These are phyloP conservation scores for Proteles cristata DNA, from an alignment of 2,113 vertebrate genomes.

Conservation along the genomic window DNA sequence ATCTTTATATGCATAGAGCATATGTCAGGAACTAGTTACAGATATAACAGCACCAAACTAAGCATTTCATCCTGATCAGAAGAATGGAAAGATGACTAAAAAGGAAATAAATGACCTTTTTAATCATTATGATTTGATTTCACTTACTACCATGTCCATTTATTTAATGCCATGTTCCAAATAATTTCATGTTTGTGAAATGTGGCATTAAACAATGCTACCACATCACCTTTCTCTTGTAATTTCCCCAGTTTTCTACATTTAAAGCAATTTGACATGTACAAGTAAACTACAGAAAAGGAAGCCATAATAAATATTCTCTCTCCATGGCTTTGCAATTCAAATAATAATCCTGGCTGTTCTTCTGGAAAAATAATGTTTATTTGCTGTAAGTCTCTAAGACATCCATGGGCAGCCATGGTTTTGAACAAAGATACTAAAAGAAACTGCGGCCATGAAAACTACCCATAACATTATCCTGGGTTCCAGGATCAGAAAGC, in stretches of 20 bases:
- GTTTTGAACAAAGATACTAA: neutral
- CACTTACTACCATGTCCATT: neutral
- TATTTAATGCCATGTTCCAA: neutral
- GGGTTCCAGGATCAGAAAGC: neutral
- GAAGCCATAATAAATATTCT: neutral
- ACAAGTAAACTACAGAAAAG: constrained; percentile 42
- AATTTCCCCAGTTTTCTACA: constrained; percentile 1
- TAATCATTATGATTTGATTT: neutral
- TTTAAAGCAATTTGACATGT: neutral
- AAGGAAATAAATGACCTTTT: neutral
- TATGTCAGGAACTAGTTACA: neutral
- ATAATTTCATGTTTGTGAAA: constrained; percentile 13
- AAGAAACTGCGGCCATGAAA: neutral
- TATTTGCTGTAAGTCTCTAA: neutral
- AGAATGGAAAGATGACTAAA: neutral
- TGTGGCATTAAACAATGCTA: neutral
- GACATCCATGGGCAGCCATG: neutral
- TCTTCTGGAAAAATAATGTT: neutral
- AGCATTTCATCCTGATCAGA: neutral
- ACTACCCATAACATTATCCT: neutral
- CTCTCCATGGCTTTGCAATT: neutral
- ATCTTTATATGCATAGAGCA: neutral
- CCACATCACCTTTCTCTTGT: neutral
- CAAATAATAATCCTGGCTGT: constrained; percentile 27
- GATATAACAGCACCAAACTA: neutral